These are phyloP conservation scores for Pristionchus fissidentatus DNA, from an alignment of 2,888 invertebrate species.

Conservation along the genomic window DNA sequence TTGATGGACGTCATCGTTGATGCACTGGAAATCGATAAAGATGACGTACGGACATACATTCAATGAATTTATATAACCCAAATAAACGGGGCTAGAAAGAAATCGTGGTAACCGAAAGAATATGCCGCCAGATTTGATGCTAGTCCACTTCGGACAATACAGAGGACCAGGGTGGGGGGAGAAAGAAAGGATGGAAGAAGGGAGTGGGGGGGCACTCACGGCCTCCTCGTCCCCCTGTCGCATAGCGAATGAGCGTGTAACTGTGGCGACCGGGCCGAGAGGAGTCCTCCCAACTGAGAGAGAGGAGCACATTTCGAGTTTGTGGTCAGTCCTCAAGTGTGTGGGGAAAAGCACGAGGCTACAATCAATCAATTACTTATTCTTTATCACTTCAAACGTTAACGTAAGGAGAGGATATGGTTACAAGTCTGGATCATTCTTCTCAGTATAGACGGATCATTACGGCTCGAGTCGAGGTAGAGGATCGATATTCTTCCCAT, in stretches of 20 bases:
- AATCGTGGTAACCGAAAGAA: too few species aligned
- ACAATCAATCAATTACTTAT: too few species aligned
- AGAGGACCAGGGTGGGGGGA: neutral
- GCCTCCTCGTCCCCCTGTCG: neutral
- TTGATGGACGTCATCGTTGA: neutral
- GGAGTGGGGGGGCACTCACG: too few species aligned
- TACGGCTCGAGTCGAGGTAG: too few species aligned
- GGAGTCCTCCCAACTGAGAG: conserved; percentile 1
- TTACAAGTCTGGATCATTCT: too few species aligned
- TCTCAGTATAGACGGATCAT: too few species aligned
- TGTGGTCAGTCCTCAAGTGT: conserved; percentile 30
- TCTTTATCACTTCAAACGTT: too few species aligned
- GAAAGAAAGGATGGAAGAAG: conserved; percentile 5
- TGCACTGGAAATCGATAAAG: neutral
- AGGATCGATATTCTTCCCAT: too few species aligned
- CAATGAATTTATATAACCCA: too few species aligned
- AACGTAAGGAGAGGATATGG: too few species aligned
- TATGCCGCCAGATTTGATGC: neutral
- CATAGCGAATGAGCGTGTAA: conserved; percentile 24
- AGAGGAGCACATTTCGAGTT: conserved; percentile 28
- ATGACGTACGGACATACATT: neutral
- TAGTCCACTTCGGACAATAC: conserved; percentile 27
- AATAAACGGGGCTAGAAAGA: too few species aligned
- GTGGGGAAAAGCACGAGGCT: neutral
- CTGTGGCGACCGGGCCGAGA: conserved; percentile 24